Evolutionary conservation across 2,797 vertebrate species (phyloP), one percentile per base, ranked within the genome.

Genomic region (Toxotes lorentzi): DNA sequence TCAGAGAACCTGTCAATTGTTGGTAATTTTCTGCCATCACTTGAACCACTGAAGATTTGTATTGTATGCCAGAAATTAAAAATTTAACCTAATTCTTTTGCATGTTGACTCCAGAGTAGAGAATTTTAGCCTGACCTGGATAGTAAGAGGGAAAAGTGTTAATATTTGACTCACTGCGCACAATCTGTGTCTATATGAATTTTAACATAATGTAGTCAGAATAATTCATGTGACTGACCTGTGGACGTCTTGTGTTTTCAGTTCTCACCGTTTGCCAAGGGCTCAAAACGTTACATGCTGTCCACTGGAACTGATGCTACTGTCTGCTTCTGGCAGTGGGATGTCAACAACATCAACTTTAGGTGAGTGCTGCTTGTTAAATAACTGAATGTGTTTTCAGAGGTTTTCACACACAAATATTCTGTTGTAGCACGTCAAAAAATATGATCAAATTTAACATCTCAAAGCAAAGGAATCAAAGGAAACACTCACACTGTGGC

Each of bases 241-340:
- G 9, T 50, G 14, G 57, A 48, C 30, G 1, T 53, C 2, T 83
- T 81, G 24, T 86, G 7, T 78, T 83, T 94, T 89, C 40, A 99
- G 98, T 99, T 99, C 89, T 98, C 98, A 91, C 98, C 98, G 1
- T 96, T 97, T 96, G 97, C 96, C 89, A 99, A 96, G 93, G 97
- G 97, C 92, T 96, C 96, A 74, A 95, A 96, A 81, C 92, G 98
- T 45, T 99, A 97, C 87, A 96, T 99, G 98, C 96, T 98, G 82
- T 99, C 98, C 66, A 99, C 98, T 84, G 98, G 98, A 91, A 98
- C 97, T 54, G 98, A 99, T 93, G 98, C 97, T 73, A 98, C 97
- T 0, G 97, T 99, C 78, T 99, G 96, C 88, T 97, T 99, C 88
- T 99, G 98, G 98, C 98, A 99, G 84, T 99, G 98, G 98, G 97